Evolutionary conservation across 2,888 invertebrate genomes (phyloP), one percentile per base, ranked within the genome.

Genomic region (Colletes collaris): DNA sequence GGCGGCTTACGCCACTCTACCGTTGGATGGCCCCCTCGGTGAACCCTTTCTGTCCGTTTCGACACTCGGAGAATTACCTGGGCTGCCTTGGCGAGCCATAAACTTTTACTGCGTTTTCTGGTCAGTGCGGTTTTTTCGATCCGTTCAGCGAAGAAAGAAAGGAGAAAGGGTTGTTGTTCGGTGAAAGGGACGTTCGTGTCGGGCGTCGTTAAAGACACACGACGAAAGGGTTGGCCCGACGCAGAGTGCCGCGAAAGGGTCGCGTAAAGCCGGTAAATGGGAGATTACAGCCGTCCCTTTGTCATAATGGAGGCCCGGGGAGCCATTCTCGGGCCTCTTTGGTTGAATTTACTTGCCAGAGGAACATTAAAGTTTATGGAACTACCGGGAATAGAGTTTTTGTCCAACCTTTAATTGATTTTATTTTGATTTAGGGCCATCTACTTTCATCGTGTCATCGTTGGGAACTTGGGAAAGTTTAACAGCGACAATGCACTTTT

Each of bases 51-150:
- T 7, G 58, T 3, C 13, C 76, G 63, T 75, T 71, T 65, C 64
- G 63, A 71, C 64, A 52, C 58, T 44, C 79, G 69, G 0, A 85
- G 83, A 4, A 86, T 88, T 88, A 86, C 85, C 69, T 83, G 75
- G 76, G 81, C 81, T 79, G 79, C 11, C 76, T 81, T 84, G 79
- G 83, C 52, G 46, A 53, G 70, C 67, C 85, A 78, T 90, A 90
- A 89, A 89, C 79, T 86, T 90, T 90, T 89, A 89, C 81, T 84
- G 71, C 85, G 72, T 86, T 85, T 86, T 85, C 82, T 86, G 84
- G 86, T 84, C 79, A 81, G 82, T 88, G 85, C 66, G 86, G 83
- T 88, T 90, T 90, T 90, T 90, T 89, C 84, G 65, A 37, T 71
- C 60, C 55, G 65, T 59, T 7, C 63, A 27, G 0, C 19, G 53